Conservation (phyloP, 1,140 invertebrate species). For the Cyclargus thomasi region DNA sequence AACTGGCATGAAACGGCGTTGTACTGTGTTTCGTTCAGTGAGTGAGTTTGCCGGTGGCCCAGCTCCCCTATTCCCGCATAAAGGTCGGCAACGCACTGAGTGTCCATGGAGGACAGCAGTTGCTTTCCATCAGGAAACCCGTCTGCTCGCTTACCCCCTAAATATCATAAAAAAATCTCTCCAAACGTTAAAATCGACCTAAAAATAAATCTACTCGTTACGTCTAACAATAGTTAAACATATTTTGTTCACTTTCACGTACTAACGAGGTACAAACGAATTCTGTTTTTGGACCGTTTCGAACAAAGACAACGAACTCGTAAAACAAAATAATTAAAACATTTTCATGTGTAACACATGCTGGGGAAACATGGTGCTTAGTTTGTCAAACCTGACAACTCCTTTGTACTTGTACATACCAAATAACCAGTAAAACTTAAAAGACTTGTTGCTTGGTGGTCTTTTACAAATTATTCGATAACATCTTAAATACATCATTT, state of each 20-base stretch:
- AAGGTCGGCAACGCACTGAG: too few relatives aligned
- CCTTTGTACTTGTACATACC: constrained; percentile 1
- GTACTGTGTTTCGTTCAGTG: too few relatives aligned
- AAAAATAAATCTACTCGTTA: neutral
- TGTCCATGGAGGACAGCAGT: too few relatives aligned
- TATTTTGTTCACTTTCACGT: constrained; percentile 30
- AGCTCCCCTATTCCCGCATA: too few relatives aligned
- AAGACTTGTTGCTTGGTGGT: neutral
- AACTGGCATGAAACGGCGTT: too few relatives aligned
- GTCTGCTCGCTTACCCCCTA: too few relatives aligned
- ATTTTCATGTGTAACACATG: constrained; percentile 29
- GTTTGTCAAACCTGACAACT: constrained; percentile 5
- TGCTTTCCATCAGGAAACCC: too few relatives aligned
- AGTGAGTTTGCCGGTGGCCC: too few relatives aligned
- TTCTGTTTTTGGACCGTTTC: constrained; percentile 37
- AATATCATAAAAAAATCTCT: neutral
- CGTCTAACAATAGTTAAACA: neutral
- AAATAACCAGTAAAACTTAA: neutral
- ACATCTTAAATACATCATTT: too few relatives aligned
- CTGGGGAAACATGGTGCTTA: constrained; percentile 13
- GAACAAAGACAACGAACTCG: constrained; percentile 66
- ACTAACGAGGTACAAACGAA: constrained; percentile 34
- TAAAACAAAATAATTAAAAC: constrained; percentile 53
- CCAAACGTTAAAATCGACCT: neutral
- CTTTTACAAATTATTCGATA: neutral